A percentile compares a stretch with the other conserved stretches of the same genome.
Evolutionary conservation across 2,797 vertebrate species (phyloP).

Genomic region (Melanotaenia nigrans): DNA sequence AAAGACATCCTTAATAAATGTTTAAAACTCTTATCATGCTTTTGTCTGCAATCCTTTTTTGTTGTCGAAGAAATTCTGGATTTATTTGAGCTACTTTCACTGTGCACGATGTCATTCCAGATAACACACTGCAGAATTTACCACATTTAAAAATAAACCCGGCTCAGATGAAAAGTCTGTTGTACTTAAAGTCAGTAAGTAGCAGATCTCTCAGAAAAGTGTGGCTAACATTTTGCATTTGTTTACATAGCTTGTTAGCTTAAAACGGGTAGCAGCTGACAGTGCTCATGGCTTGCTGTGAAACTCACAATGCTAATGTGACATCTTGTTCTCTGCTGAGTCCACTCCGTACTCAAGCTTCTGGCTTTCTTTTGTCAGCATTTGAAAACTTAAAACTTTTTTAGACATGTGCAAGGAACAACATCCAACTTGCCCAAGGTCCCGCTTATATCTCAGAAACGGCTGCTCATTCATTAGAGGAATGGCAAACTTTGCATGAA

Average conservation of each 20-base stretch:
- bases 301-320: not conserved
- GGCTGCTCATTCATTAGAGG: not conserved
- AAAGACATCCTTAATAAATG: not conserved
- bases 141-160: too few relatives aligned
- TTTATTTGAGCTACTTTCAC: too few relatives aligned
- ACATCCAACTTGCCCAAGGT: not conserved
- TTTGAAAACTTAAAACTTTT: not conserved
- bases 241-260: not conserved
- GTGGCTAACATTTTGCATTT: not conserved
- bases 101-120: too few relatives aligned
- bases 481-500: not conserved
- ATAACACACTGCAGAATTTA: too few relatives aligned
- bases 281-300: not conserved
- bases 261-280: not conserved
- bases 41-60: too few relatives aligned
- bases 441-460: not conserved
- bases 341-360: not conserved
- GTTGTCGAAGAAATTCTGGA: too few relatives aligned
- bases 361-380: not conserved
- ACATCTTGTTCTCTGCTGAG: not conserved
- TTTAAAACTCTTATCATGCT: not conserved
- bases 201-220: not conserved
- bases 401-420: not conserved
- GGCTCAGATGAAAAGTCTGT: not conserved
- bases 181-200: not conserved